Evolutionary conservation across 2,113 vertebrate genomes (phyloP).

Genomic region (Cryptotis parvus): DNA sequence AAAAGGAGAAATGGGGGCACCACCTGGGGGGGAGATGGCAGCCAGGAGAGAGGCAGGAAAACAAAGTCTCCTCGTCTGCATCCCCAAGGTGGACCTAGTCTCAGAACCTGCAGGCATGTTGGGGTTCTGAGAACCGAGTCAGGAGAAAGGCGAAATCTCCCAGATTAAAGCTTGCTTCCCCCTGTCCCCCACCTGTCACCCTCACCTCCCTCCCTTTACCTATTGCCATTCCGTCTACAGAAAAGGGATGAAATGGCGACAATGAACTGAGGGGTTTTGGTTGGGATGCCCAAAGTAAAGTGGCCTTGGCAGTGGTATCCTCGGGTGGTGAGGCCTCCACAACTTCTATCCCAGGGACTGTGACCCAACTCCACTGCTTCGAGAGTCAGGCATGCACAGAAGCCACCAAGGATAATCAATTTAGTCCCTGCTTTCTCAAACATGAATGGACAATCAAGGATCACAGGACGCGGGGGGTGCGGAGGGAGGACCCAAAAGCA

Average conservation of each 20-base stretch:
- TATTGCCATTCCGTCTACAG: not conserved
- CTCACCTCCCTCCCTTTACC: not conserved
- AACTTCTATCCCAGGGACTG: too few species aligned
- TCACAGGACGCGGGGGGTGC: not conserved
- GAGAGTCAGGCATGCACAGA: not conserved
- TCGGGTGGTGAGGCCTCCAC: too few species aligned
- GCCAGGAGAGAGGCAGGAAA: not conserved
- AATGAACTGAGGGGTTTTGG: not conserved
- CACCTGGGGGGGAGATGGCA: not conserved
- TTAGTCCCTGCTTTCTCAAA: not conserved
- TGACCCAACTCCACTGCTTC: too few species aligned
- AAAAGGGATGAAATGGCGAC: too few species aligned
- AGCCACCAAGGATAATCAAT: not conserved
- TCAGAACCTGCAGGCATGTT: too few species aligned
- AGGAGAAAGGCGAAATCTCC: not conserved
- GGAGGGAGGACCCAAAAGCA: not conserved
- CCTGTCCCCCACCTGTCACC: not conserved
- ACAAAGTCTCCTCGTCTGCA: too few species aligned
- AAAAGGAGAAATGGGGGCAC: not conserved
- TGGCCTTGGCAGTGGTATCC: too few species aligned
- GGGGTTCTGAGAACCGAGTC: not conserved
- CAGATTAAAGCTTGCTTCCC: not conserved
- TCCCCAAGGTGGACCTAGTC: not conserved
- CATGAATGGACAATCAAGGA: not conserved
- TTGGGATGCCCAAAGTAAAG: not conserved